phyloP scores from a whole-genome alignment of 2,888 invertebrate genomes.

The Pandemis heparana region DNA sequence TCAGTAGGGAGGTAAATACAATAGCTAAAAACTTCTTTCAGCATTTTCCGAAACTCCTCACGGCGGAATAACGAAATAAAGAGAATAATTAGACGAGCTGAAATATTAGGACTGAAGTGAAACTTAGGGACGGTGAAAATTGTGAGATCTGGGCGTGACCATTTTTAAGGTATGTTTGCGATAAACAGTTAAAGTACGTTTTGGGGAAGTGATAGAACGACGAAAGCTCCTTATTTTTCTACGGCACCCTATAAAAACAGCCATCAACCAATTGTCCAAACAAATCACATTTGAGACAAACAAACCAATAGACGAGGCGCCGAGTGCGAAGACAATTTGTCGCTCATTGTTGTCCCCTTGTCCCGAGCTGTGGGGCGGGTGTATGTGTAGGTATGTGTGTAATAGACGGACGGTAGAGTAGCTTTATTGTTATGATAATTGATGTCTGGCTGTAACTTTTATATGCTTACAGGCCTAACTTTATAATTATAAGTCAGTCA shows the following conservation, averaged over 20 bases:
- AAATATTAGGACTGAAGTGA: too few species aligned
- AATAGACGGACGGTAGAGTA: background rate
- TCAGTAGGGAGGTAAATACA: too few species aligned
- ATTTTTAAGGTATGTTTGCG: too few species aligned
- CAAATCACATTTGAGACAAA: slow-evolving; percentile 37
- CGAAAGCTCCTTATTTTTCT: background rate
- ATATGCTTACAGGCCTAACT: background rate
- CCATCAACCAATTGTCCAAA: slow-evolving; percentile 32
- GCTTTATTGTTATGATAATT: slow-evolving; percentile 31
- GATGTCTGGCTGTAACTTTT: slow-evolving; percentile 2
- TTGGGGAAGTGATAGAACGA: background rate
- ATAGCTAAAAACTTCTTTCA: too few species aligned
- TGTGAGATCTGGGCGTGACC: too few species aligned
- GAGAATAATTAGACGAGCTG: too few species aligned
- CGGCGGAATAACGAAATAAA: too few species aligned
- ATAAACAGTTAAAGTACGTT: background rate
- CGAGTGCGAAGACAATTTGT: slow-evolving; percentile 36
- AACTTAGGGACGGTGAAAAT: too few species aligned
- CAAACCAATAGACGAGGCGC: slow-evolving; percentile 31
- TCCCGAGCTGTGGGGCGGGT: background rate
- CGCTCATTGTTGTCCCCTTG: slow-evolving; percentile 38
- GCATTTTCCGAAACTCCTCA: too few species aligned
- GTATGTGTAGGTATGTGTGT: background rate
- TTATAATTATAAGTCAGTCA: too few species aligned
- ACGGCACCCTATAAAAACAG: slow-evolving; percentile 4